Evolutionary conservation across 2,888 invertebrate genomes (phyloP), one percentile per base, ranked within the genome.

Genomic region (Selenia dentaria): DNA sequence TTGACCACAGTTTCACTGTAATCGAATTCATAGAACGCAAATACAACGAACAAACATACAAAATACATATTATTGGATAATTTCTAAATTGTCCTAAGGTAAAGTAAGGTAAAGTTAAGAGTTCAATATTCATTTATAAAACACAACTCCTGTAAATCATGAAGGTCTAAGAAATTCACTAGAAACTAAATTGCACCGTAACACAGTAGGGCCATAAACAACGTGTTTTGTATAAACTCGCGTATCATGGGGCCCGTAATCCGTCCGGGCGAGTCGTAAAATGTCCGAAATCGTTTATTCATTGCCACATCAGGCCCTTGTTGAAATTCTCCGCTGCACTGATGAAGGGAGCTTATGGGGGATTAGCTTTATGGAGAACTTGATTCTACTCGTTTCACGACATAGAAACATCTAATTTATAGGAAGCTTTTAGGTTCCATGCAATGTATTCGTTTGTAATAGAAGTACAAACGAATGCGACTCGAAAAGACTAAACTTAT

Each of bases 211-310:
- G 9, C 16, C 41, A 42, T 41, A 48, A 48, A 48, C 47, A 48
- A 42, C 47, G 28, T 37, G 47, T 42, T 42, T 42, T 42, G 47
- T 48, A 41, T 48, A 41, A 41, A 41, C 36, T 22, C 33, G 13
- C 31, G 37, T 32, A 31, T 22, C 40, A 37, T 18, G 45, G 46
- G 40, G 37, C 49, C 48, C 38, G 25, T 81, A 78, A 82, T 70
- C 72, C 74, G 41, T 48, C 37, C 37, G 41, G 64, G 50, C 68
- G 70, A 42, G 70, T 74, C 78, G 74, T 83, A 81, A 83, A 83
- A 70, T 70, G 75, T 62, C 73, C 74, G 64, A 68, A 71, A 83
- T 83, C 79, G 82, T 79, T 80, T 83, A 84, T 84, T 84, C 84
- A 85, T 83, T 73, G 80, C 76, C 73, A 73, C 75, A 80, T 83